These are phyloP conservation scores for Pecten maximus DNA, from an alignment of 2,888 invertebrate species.

Conservation along the genomic window DNA sequence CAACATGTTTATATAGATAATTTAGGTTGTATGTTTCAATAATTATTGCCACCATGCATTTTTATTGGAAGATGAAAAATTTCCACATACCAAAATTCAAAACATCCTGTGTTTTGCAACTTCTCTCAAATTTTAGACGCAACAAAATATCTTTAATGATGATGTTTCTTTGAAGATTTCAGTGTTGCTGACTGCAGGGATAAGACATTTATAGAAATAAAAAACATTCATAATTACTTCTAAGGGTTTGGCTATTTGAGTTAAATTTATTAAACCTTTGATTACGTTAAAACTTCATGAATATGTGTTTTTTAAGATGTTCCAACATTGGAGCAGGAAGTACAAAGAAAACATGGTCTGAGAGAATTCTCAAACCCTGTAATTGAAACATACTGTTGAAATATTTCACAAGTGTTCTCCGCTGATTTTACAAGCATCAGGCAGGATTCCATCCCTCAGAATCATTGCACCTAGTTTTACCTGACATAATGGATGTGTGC, in stretches of 20 bases:
- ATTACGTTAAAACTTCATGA: neutral
- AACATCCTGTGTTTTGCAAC: too few species aligned
- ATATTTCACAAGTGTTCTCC: slow-evolving; percentile 16
- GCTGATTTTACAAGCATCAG: neutral
- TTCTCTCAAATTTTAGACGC: too few species aligned
- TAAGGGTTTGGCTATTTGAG: neutral
- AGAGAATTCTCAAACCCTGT: neutral
- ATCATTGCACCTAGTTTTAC: neutral
- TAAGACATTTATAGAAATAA: neutral
- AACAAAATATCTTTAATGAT: too few species aligned
- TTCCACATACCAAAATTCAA: too few species aligned
- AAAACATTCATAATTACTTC: neutral
- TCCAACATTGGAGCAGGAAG: neutral
- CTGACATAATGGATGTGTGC: neutral
- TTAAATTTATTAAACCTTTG: neutral
- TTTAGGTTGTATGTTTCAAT: too few species aligned
- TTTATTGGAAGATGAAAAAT: too few species aligned
- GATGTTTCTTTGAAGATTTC: too few species aligned
- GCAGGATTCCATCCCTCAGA: neutral
- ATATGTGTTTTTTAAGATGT: neutral
- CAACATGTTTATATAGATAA: too few species aligned
- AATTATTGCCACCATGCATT: too few species aligned
- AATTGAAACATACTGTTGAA: slow-evolving; percentile 28
- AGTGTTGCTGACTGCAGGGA: too few species aligned
- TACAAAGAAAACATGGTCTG: neutral